Percentiles rank a stretch among this genome's conserved stretches.
These are phyloP conservation scores for Falco columbarius DNA, from an alignment of 2,797 vertebrate species.

Conservation along the genomic window DNA sequence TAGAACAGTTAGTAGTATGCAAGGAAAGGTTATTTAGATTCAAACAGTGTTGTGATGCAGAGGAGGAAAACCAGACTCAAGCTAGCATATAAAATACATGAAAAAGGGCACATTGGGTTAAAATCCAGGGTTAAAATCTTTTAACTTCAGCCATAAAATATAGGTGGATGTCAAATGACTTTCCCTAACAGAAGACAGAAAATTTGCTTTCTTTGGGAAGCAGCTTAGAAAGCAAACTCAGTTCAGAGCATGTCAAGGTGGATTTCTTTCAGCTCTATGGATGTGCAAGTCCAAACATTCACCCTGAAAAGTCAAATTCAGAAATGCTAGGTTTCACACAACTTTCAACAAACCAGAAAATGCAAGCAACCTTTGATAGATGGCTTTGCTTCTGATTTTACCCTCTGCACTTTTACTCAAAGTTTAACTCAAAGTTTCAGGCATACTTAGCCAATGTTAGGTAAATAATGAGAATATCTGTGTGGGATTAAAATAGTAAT, in stretches of 20 bases:
- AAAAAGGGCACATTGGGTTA: background rate
- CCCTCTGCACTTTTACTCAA: background rate
- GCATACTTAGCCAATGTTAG: background rate
- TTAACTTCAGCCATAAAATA: background rate
- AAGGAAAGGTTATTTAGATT: background rate
- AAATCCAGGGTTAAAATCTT: background rate
- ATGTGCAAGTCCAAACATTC: background rate
- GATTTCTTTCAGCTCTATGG: background rate
- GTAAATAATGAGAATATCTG: background rate
- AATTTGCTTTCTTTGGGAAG: background rate
- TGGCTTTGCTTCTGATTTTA: background rate
- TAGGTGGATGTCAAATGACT: rapidly evolving
- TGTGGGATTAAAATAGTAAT: background rate
- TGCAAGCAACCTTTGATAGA: background rate
- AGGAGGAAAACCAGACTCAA: background rate
- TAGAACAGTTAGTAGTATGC: background rate
- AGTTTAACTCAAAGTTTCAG: background rate
- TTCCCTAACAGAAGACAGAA: background rate
- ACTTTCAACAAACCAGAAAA: background rate
- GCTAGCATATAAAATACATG: background rate
- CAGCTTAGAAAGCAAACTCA: background rate
- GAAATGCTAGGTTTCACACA: background rate
- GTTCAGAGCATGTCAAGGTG: background rate
- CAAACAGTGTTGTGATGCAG: background rate
- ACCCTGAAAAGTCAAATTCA: background rate